Evolutionary conservation across 2,888 invertebrate species (phyloP).

Genomic region (Plagodis dolabraria): DNA sequence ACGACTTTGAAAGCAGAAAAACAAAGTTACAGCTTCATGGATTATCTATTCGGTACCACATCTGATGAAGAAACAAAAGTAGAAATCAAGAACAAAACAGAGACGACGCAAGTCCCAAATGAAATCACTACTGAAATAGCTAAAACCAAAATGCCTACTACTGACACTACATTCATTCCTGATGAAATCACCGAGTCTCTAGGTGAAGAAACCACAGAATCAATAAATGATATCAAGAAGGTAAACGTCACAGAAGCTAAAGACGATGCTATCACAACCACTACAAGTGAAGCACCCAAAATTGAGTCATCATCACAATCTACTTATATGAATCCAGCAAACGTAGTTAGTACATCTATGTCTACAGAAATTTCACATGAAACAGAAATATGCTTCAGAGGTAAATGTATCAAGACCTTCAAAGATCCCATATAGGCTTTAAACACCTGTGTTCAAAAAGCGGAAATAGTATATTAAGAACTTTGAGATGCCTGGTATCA

Average conservation of each 20-base stretch:
- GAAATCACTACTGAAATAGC: conserved; percentile 54
- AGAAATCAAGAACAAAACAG: conserved; percentile 39
- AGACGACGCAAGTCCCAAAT: conserved; percentile 44
- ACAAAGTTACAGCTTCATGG: conserved; percentile 68
- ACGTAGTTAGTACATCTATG: conserved; percentile 89
- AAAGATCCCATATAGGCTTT: conserved; percentile 68
- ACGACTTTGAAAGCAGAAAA: conserved; percentile 47
- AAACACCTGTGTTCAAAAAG: conserved; percentile 69
- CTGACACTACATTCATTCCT: conserved; percentile 69
- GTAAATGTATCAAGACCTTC: conserved; percentile 90
- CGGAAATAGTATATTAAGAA: conserved; percentile 38
- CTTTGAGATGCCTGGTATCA: conserved; percentile 4
- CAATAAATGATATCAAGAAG: conserved; percentile 36
- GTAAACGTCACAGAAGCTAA: conserved; percentile 18
- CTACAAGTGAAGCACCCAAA: conserved; percentile 43
- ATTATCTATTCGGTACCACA: conserved; percentile 72
- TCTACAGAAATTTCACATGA: conserved; percentile 93
- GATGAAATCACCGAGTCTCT: conserved; percentile 67
- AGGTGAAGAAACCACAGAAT: conserved; percentile 37
- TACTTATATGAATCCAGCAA: conserved; percentile 79
- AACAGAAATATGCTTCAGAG: conserved; percentile 95
- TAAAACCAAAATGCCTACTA: conserved; percentile 59
- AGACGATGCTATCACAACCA: conserved; percentile 30
- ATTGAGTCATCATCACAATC: conserved; percentile 66
- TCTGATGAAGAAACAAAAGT: conserved; percentile 54